Evolutionary conservation across 1,140 invertebrate genomes (phyloP).

Genomic region (Amphibalanus amphitrite): DNA sequence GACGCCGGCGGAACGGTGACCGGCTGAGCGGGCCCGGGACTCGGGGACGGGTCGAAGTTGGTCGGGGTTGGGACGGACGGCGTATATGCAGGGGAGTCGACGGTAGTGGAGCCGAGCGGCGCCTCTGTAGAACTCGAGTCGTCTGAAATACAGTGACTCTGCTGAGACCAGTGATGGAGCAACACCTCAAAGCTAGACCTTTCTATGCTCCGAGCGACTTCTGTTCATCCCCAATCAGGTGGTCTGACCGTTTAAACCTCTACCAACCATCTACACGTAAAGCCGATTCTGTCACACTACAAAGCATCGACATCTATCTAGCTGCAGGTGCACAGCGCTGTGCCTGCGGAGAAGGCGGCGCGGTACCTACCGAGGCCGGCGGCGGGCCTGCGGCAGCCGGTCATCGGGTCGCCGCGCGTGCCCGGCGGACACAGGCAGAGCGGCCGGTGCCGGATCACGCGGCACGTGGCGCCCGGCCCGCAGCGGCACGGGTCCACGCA

Average conservation of each 20-base stretch:
- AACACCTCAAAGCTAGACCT: too few species aligned
- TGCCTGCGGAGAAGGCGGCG: too few species aligned
- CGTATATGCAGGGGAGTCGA: background rate
- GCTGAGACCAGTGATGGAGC: background rate
- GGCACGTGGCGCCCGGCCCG: constrained; percentile 23
- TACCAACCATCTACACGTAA: too few species aligned
- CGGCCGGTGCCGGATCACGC: constrained; percentile 48
- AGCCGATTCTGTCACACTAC: too few species aligned
- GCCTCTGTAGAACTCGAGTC: background rate
- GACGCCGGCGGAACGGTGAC: background rate
- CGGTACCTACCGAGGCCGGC: background rate
- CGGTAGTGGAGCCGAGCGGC: background rate
- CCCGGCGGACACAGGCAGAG: constrained; percentile 63
- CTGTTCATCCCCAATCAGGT: too few species aligned
- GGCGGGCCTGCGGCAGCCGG: constrained; percentile 14
- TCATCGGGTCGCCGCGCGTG: constrained; percentile 40
- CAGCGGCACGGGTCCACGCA: constrained; percentile 25
- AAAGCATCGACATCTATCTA: too few species aligned
- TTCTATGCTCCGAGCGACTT: too few species aligned
- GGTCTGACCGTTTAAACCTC: too few species aligned
- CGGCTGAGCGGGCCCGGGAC: too few species aligned
- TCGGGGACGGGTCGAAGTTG: background rate
- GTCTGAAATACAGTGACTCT: background rate
- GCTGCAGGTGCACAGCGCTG: too few species aligned
- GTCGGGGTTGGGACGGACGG: too few species aligned